A percentile compares a stretch with the other conserved stretches of the same genome.
Conservation (phyloP, 92 coral and sea anemone species). For the Isaurus tuberculatus region DNA sequence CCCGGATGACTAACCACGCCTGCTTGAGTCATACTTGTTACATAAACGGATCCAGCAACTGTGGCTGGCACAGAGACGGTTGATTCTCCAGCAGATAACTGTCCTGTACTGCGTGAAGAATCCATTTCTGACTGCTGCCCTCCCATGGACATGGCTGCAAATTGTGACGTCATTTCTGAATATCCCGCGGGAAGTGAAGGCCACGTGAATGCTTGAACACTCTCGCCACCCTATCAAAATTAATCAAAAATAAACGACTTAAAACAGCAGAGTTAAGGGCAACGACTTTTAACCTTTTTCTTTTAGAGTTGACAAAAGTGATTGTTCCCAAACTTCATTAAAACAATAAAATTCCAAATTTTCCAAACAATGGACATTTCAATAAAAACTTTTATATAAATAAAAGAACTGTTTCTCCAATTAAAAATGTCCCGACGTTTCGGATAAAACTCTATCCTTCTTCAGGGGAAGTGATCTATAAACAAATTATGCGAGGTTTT, state of each 20-base stretch:
- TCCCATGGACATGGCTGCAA: constrained; percentile 77
- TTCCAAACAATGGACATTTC: neutral
- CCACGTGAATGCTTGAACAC: constrained; percentile 67
- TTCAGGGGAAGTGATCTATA: too few relatives aligned
- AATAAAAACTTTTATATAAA: too few relatives aligned
- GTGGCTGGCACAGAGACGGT: constrained; percentile 72
- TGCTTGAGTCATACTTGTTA: constrained; percentile 83
- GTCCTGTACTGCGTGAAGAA: constrained; percentile 52
- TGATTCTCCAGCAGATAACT: constrained; percentile 71
- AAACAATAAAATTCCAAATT: too few relatives aligned
- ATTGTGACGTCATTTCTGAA: constrained; percentile 83
- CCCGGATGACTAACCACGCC: constrained; percentile 82
- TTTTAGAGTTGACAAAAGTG: neutral
- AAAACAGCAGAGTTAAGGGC: neutral
- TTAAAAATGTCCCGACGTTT: too few relatives aligned
- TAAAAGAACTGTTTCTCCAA: too few relatives aligned
- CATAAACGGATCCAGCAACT: constrained; percentile 77
- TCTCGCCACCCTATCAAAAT: constrained; percentile 68
- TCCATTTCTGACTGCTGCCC: constrained; percentile 77
- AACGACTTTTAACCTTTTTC: neutral
- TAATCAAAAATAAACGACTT: neutral
- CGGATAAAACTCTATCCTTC: too few relatives aligned
- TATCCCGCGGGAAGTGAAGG: constrained; percentile 66
- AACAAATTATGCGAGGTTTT: too few relatives aligned
- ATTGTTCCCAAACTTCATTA: too few relatives aligned